These are phyloP conservation scores for Aricia artaxerxes DNA, from an alignment of 2,888 invertebrate genomes.

Conservation along the genomic window DNA sequence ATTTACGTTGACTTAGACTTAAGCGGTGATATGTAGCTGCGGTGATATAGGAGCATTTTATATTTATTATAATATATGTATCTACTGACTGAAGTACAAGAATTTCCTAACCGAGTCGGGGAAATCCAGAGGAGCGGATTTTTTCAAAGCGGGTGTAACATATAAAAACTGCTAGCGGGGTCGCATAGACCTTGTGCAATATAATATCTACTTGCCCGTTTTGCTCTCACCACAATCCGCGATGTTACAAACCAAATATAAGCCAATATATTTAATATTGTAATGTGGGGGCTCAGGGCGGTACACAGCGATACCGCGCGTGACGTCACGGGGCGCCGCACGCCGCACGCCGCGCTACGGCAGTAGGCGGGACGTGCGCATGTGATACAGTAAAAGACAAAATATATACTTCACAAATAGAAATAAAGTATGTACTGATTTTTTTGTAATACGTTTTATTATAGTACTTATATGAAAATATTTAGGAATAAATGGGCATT, in stretches of 20 bases:
- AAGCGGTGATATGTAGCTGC: slow-evolving; percentile 5
- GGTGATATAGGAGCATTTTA: slow-evolving; percentile 26
- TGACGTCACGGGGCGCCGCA: slow-evolving; percentile 1
- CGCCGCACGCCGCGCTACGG: background rate
- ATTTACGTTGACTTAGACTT: background rate
- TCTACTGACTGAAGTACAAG: slow-evolving; percentile 3
- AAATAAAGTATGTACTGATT: background rate
- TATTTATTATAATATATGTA: background rate
- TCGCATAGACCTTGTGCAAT: background rate
- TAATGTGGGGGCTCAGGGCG: background rate
- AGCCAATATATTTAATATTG: background rate
- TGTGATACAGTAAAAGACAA: slow-evolving; percentile 5
- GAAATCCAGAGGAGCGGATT: background rate
- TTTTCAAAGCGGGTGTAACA: background rate
- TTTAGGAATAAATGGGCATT: background rate
- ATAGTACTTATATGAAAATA: background rate
- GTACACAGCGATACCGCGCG: background rate
- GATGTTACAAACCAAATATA: background rate
- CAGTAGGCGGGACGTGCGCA: background rate
- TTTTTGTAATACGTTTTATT: background rate
- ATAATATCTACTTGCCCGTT: background rate
- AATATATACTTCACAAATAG: background rate
- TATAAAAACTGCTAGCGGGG: background rate
- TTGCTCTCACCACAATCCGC: background rate
- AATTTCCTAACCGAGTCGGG: background rate